Conservation (phyloP, 23 tunicate species). For the Phallusia fumigata region DNA sequence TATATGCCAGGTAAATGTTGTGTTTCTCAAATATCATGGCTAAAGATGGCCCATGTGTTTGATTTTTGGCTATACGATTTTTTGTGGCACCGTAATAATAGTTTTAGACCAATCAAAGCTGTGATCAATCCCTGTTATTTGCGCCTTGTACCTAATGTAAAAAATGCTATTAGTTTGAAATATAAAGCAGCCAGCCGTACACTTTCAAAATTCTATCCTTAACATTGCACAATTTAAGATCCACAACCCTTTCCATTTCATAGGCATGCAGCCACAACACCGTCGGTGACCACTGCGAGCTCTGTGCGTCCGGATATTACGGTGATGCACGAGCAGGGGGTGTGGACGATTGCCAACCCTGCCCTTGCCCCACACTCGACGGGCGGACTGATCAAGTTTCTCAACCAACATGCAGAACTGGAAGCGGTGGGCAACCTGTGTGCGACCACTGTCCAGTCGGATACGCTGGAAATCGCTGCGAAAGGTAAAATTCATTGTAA, state of each 20-base stretch:
- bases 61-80: too few relatives aligned
- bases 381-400: conserved; percentile 31
- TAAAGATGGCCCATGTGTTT: too few relatives aligned
- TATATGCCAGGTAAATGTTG: conserved; percentile 50
- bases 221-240: too few relatives aligned
- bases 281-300: conserved; percentile 70
- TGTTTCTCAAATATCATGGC: too few relatives aligned
- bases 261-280: conserved; percentile 69
- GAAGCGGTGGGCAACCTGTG: conserved; percentile 38
- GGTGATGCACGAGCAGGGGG: conserved; percentile 64
- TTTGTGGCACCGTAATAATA: too few relatives aligned
- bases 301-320: conserved; percentile 67
- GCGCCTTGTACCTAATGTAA: too few relatives aligned
- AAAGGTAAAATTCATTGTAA: conserved; percentile 41
- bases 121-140: too few relatives aligned
- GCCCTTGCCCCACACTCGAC: conserved; percentile 58
- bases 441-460: conserved; percentile 89
- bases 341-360: conserved; percentile 40
- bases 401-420: conserved; percentile 41
- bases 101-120: too few relatives aligned
- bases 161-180: too few relatives aligned
- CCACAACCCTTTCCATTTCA: not conserved
- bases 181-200: too few relatives aligned
- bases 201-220: too few relatives aligned
- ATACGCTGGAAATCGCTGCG: conserved; percentile 55